A percentile compares a stretch with the other conserved stretches of the same genome.
phyloP scores from a whole-genome alignment of 2,797 vertebrate species.

The Cyprinodon diabolis region DNA sequence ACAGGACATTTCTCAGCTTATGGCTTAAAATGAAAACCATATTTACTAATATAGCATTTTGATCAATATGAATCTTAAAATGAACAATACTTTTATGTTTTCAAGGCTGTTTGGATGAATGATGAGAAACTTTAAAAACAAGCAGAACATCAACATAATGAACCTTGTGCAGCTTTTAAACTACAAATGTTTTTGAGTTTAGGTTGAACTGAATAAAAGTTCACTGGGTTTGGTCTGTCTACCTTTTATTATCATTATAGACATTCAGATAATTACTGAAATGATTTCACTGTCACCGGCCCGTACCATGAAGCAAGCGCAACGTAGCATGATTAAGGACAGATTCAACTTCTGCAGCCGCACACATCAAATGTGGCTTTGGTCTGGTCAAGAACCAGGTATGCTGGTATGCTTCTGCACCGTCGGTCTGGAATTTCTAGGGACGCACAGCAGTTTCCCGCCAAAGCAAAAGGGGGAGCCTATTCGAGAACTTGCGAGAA shows the following conservation, averaged over 20 bases:
- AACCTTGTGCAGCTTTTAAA: background rate
- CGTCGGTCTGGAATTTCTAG: too few species aligned
- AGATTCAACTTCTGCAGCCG: too few species aligned
- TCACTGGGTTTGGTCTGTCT: background rate
- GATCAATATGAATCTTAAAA: background rate
- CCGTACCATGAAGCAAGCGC: too few species aligned
- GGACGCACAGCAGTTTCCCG: too few species aligned
- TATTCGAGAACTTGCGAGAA: too few species aligned
- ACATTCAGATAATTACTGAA: background rate
- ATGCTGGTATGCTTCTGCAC: too few species aligned
- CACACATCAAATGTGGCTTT: too few species aligned
- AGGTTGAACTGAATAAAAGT: too few species aligned
- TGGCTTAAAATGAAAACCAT: background rate
- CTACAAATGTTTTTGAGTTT: too few species aligned
- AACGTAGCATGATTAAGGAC: too few species aligned
- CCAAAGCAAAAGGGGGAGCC: too few species aligned
- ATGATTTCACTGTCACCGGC: background rate
- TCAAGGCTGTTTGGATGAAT: background rate
- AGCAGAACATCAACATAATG: background rate
- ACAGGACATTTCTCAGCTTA: background rate
- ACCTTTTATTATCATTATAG: background rate
- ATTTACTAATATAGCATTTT: background rate
- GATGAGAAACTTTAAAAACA: background rate
- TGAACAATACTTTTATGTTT: background rate
- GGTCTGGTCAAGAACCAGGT: too few species aligned